Conservation (phyloP, 2,113 vertebrate species). For the Okapia johnstoni region DNA sequence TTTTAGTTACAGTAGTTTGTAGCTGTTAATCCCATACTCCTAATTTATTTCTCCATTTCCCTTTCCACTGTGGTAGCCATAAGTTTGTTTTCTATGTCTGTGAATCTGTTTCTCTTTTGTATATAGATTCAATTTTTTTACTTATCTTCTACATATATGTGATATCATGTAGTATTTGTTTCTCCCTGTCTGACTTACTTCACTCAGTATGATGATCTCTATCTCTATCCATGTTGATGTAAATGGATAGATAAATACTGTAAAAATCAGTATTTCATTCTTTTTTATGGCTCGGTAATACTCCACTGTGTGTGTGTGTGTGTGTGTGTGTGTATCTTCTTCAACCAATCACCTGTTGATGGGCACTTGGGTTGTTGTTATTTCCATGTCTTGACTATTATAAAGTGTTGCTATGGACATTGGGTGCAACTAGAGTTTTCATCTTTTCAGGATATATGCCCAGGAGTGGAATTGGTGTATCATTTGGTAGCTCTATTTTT, state of each 20-base stretch:
- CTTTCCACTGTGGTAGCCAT: neutral
- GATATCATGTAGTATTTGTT: neutral
- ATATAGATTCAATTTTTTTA: neutral
- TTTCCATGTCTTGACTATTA: neutral
- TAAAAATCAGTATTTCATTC: neutral
- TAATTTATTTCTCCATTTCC: neutral
- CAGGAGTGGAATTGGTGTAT: neutral
- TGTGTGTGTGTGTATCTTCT: neutral
- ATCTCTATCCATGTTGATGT: neutral
- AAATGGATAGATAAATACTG: neutral
- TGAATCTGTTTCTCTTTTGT: neutral
- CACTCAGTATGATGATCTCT: neutral
- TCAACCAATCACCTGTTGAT: neutral
- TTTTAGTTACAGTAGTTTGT: neutral
- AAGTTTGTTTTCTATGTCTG: neutral
- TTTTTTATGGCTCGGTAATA: neutral
- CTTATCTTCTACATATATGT: neutral
- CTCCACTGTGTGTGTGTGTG: neutral
- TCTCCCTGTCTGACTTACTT: neutral
- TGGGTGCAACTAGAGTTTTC: neutral
- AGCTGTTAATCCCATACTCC: neutral
- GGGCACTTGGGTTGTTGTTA: neutral
- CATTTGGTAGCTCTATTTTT: neutral
- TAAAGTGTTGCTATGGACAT: neutral
- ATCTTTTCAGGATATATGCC: neutral